These are phyloP conservation scores for Tympanuchus pallidicinctus DNA, from an alignment of 2,113 vertebrate genomes.

Conservation along the genomic window DNA sequence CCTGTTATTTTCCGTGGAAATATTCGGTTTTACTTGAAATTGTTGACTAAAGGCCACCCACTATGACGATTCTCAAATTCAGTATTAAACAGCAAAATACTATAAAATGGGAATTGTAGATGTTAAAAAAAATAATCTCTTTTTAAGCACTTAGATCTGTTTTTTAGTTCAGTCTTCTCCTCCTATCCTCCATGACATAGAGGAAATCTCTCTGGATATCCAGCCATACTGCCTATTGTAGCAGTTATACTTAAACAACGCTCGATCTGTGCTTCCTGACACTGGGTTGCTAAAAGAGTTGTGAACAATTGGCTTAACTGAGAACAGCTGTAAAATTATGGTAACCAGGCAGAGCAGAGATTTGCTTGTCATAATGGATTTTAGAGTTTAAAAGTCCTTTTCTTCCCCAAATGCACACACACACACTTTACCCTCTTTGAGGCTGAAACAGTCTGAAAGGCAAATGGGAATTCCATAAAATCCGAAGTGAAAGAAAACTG, in stretches of 20 bases:
- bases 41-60: background rate
- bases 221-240: background rate
- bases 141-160: background rate
- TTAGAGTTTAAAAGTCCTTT: background rate
- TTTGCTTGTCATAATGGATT: background rate
- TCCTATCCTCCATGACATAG: background rate
- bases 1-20: background rate
- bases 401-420: background rate
- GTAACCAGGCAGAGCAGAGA: background rate
- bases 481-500: background rate
- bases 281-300: background rate
- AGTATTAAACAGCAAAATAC: background rate
- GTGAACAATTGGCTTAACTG: background rate
- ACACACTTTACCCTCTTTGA: accelerated
- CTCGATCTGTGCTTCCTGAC: background rate
- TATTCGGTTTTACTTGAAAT: background rate
- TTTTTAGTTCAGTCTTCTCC: background rate
- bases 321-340: background rate
- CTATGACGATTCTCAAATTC: background rate
- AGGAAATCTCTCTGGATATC: background rate
- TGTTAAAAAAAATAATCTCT: background rate
- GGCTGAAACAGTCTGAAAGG: background rate
- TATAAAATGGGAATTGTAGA: background rate
- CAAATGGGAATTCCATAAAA: background rate
- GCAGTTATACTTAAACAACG: background rate